Base-by-base conservation (phyloP, 1,140 invertebrate genomes). In the Lasioglossum albipes region DNA sequence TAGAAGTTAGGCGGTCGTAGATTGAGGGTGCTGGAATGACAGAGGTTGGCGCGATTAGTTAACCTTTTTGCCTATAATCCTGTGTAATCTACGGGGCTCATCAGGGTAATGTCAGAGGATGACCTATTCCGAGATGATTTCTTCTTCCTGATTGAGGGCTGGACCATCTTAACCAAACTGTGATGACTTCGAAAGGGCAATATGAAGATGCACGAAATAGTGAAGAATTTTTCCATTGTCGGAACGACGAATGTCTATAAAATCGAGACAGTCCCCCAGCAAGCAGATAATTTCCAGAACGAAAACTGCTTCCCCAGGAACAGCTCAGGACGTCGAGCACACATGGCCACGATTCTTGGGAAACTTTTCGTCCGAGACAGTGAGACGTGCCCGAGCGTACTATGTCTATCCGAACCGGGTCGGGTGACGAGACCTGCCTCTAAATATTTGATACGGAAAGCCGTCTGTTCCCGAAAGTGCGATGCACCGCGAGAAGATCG, bases 391-490 rank as follows among this genome's bases (percentile, higher is more conserved):
- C 16, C 22, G 62, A 27, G n/a, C 16, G 42, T 66, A n/a, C 31
- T 16, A 41, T 41, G 62, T 66, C 13, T 12, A 57, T 75, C 16
- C n/a, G 64, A 67, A 20, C 31, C 45, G 61, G 62, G 62, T 67
- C 62, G 62, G 13, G 36, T 5, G 74, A 68, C 49, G n/a, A 16
- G 31, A 36, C 41, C 67, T 27, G 20, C 20, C 61, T 52, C 66
- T 77, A 77, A 77, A 77, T 77, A 77, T 77, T 77, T 52, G 42
- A 77, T 61, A 77, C 54, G 12, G 75, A 70, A 16, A 4, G n/a
- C 22, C 64, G 74, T 22, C 66, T 61, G 52, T 3, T 22, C 27
- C 52, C 41, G 66, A 61, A 61, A 61, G 54, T 61, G 66, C 22
- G 69, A 71, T 41, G 31, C 7, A 27, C 54, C 41, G 12, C 13